Evolutionary conservation across 2,888 invertebrate species (phyloP).

Genomic region (Pollenia labialis): DNA sequence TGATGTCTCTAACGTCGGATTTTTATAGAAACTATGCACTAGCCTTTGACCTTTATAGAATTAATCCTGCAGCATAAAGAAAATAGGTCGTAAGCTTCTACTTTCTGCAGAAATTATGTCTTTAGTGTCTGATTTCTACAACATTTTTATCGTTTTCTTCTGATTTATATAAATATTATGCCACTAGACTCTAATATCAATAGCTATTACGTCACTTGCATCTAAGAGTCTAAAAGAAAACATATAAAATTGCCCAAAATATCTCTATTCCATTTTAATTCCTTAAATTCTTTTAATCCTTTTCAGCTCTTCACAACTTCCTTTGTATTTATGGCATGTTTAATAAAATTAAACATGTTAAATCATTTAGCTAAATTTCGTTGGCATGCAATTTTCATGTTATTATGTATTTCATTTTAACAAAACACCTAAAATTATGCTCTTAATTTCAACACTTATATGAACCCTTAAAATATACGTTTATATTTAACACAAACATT

Average conservation of each 20-base stretch:
- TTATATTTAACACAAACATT: slow-evolving; percentile 9
- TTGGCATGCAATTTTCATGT: slow-evolving; percentile 70
- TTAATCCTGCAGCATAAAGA: too few relatives aligned
- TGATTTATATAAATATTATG: too few relatives aligned
- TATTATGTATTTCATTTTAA: slow-evolving; percentile 65
- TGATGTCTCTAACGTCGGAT: too few relatives aligned
- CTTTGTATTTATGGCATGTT: slow-evolving; percentile 36
- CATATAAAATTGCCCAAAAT: background rate
- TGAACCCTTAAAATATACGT: slow-evolving; percentile 2
- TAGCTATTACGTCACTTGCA: too few relatives aligned
- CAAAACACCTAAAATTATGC: slow-evolving; percentile 67
- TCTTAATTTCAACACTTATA: slow-evolving; percentile 70
- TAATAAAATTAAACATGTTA: slow-evolving; percentile 38
- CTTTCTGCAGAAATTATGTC: too few relatives aligned
- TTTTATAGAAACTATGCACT: too few relatives aligned
- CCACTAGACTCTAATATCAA: too few relatives aligned
- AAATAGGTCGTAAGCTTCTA: too few relatives aligned
- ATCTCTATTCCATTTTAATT: background rate
- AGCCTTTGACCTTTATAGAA: too few relatives aligned
- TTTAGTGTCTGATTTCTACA: too few relatives aligned
- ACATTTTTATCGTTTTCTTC: too few relatives aligned
- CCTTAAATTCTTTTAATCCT: background rate
- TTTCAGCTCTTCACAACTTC: background rate
- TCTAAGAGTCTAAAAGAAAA: too few relatives aligned
- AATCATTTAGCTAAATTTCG: slow-evolving; percentile 61